Evolutionary conservation across 2,888 invertebrate genomes (phyloP), one percentile per base, ranked within the genome.

Genomic region (Elgonia sp.): DNA sequence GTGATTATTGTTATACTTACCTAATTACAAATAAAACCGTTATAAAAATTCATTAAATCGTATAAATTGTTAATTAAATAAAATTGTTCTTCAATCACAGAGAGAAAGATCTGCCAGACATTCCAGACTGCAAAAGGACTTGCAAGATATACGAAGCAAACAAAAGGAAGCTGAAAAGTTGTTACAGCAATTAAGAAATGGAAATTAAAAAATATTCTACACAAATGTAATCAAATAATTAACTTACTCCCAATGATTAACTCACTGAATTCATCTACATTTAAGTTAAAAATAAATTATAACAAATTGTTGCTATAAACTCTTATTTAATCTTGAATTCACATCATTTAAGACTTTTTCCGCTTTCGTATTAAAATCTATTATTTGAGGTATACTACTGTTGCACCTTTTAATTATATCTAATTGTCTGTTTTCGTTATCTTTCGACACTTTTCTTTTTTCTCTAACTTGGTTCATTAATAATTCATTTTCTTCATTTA

Each of bases 141-240:
- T 75, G 12, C 63, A 75, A 37, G 20, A 75, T n/a, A 20, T 42
- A 46, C 62, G 37, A 40, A 29, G 18, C 12, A 18, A 50, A 50
- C 63, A 50, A 14, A 46, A 50, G 62, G 40, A 62, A 62, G 63
- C 75, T 50, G 75, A 75, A 63, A 75, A 75, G 50, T 12, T 29
- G 8, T 63, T 75, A 10, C 62, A 46, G 9, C 62, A 75, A 37
- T 75, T 75, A 39, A 46, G 75, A 75, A 62, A 1, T 73, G 9
- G 42, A 73, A 40, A 60, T 2, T 16, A 7, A 62, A 18, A 14
- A 37, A 37, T 62, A 21, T 6, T 57, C 3, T 21, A 7, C 12
- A 57, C 8, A 7, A 21, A 10, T 57, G 8, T 57, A 57, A 57
- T 21, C 20, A 57, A 57, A 21, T 3, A 21, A 57, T 57, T 3